phyloP scores from a whole-genome alignment of 2,113 vertebrate genomes.

The Oncorhynchus keta region DNA sequence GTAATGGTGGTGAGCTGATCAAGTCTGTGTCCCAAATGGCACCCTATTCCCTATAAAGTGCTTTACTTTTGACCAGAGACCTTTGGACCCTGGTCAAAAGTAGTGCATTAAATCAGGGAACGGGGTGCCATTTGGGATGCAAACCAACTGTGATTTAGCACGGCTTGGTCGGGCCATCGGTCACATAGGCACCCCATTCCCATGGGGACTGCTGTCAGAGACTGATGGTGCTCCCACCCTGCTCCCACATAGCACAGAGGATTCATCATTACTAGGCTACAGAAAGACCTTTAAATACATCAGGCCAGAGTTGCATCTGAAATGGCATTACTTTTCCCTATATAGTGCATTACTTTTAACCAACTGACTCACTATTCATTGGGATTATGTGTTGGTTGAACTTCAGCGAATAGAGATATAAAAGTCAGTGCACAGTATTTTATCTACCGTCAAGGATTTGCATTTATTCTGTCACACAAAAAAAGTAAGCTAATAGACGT shows the following conservation, averaged over 20 bases:
- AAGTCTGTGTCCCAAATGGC: not conserved
- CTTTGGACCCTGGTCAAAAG: no score
- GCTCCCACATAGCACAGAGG: conserved; percentile 15
- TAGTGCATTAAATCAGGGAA: no score
- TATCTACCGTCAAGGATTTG: no score
- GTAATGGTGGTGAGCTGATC: conserved; percentile 29
- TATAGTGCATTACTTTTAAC: no score
- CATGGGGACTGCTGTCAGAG: not conserved
- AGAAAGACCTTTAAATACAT: not conserved
- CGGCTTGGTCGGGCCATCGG: conserved; percentile 28
- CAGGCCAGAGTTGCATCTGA: not conserved
- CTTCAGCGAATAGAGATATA: not conserved
- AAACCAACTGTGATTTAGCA: conserved; percentile 44
- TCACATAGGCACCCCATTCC: conserved; percentile 24
- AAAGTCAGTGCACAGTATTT: not conserved
- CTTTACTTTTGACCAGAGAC: no score
- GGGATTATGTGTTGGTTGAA: not conserved
- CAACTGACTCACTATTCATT: not conserved
- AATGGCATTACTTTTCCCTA: not conserved
- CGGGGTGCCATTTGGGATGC: no score
- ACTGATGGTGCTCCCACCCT: conserved; percentile 22
- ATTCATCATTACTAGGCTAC: conserved; percentile 35
- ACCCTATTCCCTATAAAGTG: no score
- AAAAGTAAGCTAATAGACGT: no score
- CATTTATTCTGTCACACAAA: no score